Evolutionary conservation across 2,888 invertebrate genomes (phyloP).

Genomic region (Chironomus tentans): DNA sequence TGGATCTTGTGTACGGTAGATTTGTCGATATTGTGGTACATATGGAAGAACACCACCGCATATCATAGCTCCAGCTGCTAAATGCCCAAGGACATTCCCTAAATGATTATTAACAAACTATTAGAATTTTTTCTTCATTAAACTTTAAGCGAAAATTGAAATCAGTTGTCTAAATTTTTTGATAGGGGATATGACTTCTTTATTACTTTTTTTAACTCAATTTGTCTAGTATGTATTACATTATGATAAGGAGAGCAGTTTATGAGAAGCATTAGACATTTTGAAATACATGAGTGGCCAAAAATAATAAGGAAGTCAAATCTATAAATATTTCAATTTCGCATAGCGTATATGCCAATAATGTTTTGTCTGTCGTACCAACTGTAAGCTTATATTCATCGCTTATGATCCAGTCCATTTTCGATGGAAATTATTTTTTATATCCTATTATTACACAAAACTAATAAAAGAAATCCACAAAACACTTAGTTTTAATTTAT

Average conservation of each 20-base stretch:
- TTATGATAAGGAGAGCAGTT: too few relatives aligned
- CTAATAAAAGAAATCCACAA: too few relatives aligned
- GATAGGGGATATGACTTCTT: too few relatives aligned
- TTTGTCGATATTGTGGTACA: constrained; percentile 92
- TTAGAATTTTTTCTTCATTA: background rate
- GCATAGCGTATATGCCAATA: background rate
- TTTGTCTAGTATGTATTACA: too few relatives aligned
- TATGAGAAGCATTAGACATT: too few relatives aligned
- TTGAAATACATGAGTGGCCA: too few relatives aligned
- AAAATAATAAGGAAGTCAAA: too few relatives aligned
- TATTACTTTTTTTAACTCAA: too few relatives aligned
- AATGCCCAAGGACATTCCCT: constrained; percentile 66
- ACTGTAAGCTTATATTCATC: constrained; percentile 66
- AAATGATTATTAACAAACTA: background rate
- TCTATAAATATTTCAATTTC: too few relatives aligned
- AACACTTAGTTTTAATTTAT: too few relatives aligned
- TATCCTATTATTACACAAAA: too few relatives aligned
- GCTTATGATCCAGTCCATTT: constrained; percentile 70
- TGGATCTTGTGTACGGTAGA: constrained; percentile 79
- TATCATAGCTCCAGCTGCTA: constrained; percentile 82
- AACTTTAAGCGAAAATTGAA: background rate
- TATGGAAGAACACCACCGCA: constrained; percentile 80
- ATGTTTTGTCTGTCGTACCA: constrained; percentile 2
- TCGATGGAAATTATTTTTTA: background rate
- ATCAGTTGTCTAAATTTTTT: background rate